phyloP scores from a whole-genome alignment of 2,888 invertebrate species.

The Belgica antarctica region DNA sequence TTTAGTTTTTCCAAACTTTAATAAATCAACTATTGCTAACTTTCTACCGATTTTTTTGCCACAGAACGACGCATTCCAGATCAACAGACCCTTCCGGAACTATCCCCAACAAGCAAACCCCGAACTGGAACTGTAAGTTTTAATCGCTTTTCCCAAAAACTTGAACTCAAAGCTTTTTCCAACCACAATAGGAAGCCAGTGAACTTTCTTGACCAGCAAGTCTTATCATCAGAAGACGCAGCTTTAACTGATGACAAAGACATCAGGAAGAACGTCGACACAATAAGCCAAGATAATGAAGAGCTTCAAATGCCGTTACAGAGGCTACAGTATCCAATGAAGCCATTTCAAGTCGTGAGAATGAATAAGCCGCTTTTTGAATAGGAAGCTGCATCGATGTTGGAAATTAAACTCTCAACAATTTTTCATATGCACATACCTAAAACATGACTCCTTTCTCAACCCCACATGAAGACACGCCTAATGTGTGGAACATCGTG shows the following conservation, averaged over 20 bases:
- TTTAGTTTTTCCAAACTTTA: too few species aligned
- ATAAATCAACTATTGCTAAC: too few species aligned
- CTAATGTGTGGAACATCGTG: background rate
- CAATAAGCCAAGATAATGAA: background rate
- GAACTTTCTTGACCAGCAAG: background rate
- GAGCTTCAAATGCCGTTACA: too few species aligned
- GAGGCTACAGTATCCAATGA: background rate
- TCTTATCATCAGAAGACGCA: background rate
- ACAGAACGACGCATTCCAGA: constrained; percentile 10
- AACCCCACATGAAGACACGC: too few species aligned
- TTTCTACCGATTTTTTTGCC: too few species aligned
- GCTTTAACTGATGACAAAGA: background rate
- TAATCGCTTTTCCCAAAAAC: background rate
- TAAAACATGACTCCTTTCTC: too few species aligned
- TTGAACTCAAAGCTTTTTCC: too few species aligned
- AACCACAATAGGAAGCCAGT: background rate
- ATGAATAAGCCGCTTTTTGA: background rate
- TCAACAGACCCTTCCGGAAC: constrained; percentile 1
- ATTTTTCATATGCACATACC: too few species aligned
- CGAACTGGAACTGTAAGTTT: background rate
- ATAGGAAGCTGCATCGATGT: background rate
- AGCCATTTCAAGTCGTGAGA: background rate
- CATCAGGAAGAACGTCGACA: background rate
- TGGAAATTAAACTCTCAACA: too few species aligned
- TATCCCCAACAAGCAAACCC: background rate